A percentile compares a stretch with the other conserved stretches of the same genome.
phyloP scores from a whole-genome alignment of 2,797 vertebrate species.

The Xenops minutus region DNA sequence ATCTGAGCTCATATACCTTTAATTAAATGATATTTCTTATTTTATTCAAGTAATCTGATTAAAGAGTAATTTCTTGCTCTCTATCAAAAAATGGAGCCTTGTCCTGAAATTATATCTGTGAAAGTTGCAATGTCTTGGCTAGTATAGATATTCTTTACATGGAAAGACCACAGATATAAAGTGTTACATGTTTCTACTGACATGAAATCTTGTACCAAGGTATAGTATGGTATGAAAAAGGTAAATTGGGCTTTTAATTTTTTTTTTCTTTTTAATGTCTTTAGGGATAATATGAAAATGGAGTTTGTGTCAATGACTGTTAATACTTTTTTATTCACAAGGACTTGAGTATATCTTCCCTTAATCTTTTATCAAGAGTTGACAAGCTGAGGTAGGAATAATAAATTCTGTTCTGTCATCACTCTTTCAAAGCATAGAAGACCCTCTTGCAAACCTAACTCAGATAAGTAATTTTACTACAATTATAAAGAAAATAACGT shows the following conservation, averaged over 20 bases:
- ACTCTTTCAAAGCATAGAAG: background rate
- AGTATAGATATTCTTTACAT: background rate
- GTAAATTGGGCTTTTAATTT: rapidly evolving
- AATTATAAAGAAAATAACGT: background rate
- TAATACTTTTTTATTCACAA: background rate
- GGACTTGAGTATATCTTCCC: background rate
- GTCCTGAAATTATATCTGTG: background rate
- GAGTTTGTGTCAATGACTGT: background rate
- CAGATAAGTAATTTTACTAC: background rate
- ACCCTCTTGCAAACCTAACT: background rate
- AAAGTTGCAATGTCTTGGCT: background rate
- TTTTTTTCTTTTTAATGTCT: background rate
- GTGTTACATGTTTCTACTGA: background rate
- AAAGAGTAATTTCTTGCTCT: background rate
- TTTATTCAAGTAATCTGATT: background rate
- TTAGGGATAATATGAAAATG: background rate
- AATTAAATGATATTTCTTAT: background rate
- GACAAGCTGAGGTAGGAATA: background rate
- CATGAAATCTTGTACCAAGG: background rate
- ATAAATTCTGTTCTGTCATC: background rate
- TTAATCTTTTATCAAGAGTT: background rate
- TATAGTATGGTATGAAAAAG: background rate
- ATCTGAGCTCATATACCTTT: background rate
- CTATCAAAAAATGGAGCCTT: background rate
- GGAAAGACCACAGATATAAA: background rate